These are phyloP conservation scores for Eudasyphora cyanicolor DNA, from an alignment of 2,888 invertebrate genomes.

Conservation along the genomic window DNA sequence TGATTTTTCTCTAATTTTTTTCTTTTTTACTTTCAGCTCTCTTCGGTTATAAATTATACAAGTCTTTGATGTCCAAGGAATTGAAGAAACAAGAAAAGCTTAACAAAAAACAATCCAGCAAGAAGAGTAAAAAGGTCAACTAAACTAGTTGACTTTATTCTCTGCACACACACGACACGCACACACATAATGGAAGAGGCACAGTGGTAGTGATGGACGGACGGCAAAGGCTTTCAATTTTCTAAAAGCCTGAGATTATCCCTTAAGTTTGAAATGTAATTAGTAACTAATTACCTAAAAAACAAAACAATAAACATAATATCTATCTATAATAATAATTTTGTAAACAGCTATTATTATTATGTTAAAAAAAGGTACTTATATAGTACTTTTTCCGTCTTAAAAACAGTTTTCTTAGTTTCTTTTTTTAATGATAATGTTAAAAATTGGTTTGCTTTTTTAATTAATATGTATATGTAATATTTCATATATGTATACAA, in stretches of 20 bases:
- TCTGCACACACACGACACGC: no score
- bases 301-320: neutral
- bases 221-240: neutral
- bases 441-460: constrained; percentile 5
- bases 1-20: constrained; percentile 23
- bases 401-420: neutral
- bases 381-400: neutral
- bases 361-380: neutral
- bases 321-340: neutral
- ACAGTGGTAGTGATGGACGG: no score
- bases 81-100: constrained; percentile 89
- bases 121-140: constrained; percentile 85
- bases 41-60: constrained; percentile 92
- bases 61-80: constrained; percentile 89
- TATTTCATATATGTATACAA: neutral
- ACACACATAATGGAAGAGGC: no score
- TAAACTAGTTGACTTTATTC: constrained; percentile 56
- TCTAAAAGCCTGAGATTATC: constrained; percentile 9
- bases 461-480: neutral
- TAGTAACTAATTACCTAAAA: constrained; percentile 28
- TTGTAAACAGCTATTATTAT: neutral
- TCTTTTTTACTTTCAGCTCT: constrained; percentile 85
- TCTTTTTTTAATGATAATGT: constrained; percentile 19
- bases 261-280: constrained; percentile 23
- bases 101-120: constrained; percentile 88